phyloP scores from a whole-genome alignment of 2,888 invertebrate species.

The Clostera curtula region DNA sequence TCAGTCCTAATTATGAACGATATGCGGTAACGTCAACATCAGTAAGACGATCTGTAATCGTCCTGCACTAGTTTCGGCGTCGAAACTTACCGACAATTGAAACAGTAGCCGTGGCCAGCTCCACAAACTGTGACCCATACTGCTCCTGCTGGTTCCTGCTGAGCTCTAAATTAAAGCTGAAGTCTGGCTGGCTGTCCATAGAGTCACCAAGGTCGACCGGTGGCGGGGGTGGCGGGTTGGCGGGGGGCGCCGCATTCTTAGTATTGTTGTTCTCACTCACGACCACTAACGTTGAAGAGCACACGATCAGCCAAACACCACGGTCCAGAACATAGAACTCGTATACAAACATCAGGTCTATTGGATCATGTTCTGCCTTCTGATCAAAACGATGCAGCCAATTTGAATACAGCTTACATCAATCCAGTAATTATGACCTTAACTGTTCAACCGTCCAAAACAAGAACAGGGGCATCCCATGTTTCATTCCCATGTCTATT shows the following conservation, averaged over 20 bases:
- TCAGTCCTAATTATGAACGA: too few species aligned
- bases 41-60: neutral
- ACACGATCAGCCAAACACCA: constrained; percentile 23
- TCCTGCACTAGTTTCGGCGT: neutral
- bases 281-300: constrained; percentile 52
- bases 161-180: constrained; percentile 81
- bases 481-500: too few species aligned
- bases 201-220: constrained; percentile 47
- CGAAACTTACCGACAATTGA: constrained; percentile 62
- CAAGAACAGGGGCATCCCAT: too few species aligned
- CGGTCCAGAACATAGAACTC: constrained; percentile 8
- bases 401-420: too few species aligned
- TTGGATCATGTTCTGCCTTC: too few species aligned
- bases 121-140: constrained; percentile 81
- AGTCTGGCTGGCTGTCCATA: constrained; percentile 59
- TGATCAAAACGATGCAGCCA: too few species aligned
- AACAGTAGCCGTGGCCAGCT: constrained; percentile 37
- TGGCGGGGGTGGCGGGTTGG: constrained; percentile 71
- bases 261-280: constrained; percentile 50
- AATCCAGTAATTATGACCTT: too few species aligned
- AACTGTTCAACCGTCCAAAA: too few species aligned
- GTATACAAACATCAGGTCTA: too few species aligned
- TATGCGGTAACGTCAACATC: too few species aligned
- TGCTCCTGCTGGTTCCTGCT: constrained; percentile 82
- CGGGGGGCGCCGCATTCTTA: constrained; percentile 58